Percentiles rank a stretch among this genome's conserved stretches.
These are phyloP conservation scores for Falco biarmicus DNA, from an alignment of 2,797 vertebrate genomes.

Conservation along the genomic window DNA sequence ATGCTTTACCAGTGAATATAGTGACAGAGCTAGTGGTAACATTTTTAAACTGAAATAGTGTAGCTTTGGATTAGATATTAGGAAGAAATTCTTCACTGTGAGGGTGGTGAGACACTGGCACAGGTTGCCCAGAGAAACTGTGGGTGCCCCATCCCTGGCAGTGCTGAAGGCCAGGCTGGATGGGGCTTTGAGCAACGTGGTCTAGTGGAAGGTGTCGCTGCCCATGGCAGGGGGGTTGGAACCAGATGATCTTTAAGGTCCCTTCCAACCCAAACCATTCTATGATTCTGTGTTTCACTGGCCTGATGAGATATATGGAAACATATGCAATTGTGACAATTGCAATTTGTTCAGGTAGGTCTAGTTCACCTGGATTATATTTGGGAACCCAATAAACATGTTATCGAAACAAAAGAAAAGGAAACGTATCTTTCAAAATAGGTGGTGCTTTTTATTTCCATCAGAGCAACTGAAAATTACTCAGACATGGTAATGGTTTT, in stretches of 20 bases:
- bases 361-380: neutral
- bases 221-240: rapidly evolving
- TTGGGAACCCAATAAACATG: neutral
- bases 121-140: too few species aligned
- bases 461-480: neutral
- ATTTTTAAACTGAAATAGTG: neutral
- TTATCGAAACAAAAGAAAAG: neutral
- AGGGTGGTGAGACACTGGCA: neutral
- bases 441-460: neutral
- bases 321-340: neutral
- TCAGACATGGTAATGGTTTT: neutral
- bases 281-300: neutral
- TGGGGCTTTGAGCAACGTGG: too few species aligned
- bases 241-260: neutral
- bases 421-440: neutral
- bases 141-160: too few species aligned
- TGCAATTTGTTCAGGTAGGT: neutral
- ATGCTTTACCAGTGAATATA: neutral
- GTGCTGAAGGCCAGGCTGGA: too few species aligned
- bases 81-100: neutral
- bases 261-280: neutral
- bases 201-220: neutral
- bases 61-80: neutral
- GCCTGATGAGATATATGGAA: neutral
- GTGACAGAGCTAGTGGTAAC: neutral